Conservation (phyloP, 2,888 invertebrate genomes). For the Reticulitermes lucifugus region DNA sequence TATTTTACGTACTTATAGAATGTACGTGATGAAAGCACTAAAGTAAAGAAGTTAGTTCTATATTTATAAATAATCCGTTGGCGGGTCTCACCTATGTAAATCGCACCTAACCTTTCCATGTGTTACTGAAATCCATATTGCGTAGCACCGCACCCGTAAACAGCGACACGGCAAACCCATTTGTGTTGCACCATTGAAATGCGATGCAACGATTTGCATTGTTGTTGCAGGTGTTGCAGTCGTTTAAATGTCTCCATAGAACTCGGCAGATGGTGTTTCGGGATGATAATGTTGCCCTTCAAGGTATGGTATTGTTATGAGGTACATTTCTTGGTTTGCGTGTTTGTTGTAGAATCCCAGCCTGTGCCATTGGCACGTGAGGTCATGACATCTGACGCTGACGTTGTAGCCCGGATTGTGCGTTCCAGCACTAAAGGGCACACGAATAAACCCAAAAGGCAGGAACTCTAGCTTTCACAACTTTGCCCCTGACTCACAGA, state of each 20-base stretch:
- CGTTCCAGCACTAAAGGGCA: too few relatives aligned
- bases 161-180: neutral
- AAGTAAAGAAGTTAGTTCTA: neutral
- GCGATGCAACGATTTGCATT: neutral
- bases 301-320: constrained; percentile 57
- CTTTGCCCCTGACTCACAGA: too few relatives aligned
- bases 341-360: too few relatives aligned
- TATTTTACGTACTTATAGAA: neutral
- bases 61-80: neutral
- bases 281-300: constrained; percentile 73
- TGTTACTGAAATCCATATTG: neutral
- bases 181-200: neutral
- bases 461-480: too few relatives aligned
- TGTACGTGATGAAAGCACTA: neutral
- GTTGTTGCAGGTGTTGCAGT: constrained; percentile 71
- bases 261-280: constrained; percentile 75
- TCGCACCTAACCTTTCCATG: neutral
- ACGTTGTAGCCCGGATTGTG: too few relatives aligned
- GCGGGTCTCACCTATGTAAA: neutral
- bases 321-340: too few relatives aligned
- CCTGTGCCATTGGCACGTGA: too few relatives aligned
- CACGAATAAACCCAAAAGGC: too few relatives aligned
- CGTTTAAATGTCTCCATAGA: constrained; percentile 79
- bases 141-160: neutral
- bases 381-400: too few relatives aligned